Evolutionary conservation across 2,888 invertebrate species (phyloP), one percentile per base, ranked within the genome.

Genomic region (Cryptus viduatorius): DNA sequence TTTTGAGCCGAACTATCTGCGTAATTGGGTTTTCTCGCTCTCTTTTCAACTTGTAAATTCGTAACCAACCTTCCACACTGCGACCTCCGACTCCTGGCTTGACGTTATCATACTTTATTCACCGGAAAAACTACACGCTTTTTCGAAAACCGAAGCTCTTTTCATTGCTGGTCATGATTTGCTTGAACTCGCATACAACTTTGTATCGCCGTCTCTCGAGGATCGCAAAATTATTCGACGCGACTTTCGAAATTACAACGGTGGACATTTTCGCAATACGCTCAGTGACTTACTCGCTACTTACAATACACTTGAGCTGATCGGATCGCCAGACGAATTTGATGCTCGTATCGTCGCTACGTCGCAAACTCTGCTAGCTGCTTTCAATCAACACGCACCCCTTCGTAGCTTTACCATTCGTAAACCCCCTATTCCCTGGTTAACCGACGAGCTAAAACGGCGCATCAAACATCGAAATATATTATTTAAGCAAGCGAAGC

Each of bases 61-160:
- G 0, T 37, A 5, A 1, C 10, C 75, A 7, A 75, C 75, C 0
- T 44, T 44, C 37, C 81, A 75, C 5, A 75, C 75, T 3, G 61
- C 31, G 3, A 29, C 37, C 2, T 46, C 31, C 0, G 37, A 81
- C 14, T 69, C 69, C 5, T 78, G 68, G 69, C 16, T 78, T 0
- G 78, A 78, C 50, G 69, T 78, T 1, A 24, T 78, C n/a, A 10
- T 78, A 0, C 12, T 61, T 0, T 61, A 78, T 16, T 14, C 19
- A 0, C 0, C 3, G 3, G 46, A 42, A 1, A 78, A 78, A 12
- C 24, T 56, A 12, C 8, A 5, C 1, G 7, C 24, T 12, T 8
- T 24, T 4, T 19, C 10, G 1, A 56, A 56, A 24, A 8, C 56
- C 1, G 56, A 24, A 2, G 24, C 56, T 5, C 68, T 29, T 29